Evolutionary conservation across 1,140 invertebrate genomes (phyloP), one percentile per base, ranked within the genome.

Genomic region (Copidosoma floridanum): DNA sequence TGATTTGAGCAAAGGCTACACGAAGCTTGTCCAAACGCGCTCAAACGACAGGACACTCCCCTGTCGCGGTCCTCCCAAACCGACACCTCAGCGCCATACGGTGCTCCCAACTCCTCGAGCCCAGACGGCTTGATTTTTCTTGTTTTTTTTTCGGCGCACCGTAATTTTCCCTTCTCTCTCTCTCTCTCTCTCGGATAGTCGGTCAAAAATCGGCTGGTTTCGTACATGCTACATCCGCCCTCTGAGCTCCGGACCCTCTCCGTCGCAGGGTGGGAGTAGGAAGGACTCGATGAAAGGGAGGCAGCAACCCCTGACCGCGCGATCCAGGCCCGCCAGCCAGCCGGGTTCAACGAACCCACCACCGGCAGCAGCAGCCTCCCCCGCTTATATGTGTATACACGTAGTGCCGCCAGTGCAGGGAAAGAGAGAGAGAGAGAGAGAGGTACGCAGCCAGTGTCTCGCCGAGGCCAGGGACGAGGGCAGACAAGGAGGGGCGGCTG

Each of bases 261-360:
- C n/a, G n/a, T 41, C 18, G 40, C 18, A n/a, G 40, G 14, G 40
- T 41, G 40, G 40, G 40, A 14, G 12, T 16, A 44, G 27, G 16
- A 11, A 20, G 18, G 40, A 8, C 11, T n/a, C n/a, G n/a, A n/a
- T n/a, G 44, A 23, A 29, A 3, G 35, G 20, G 51, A 38, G 56
- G 26, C 32, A 56, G 56, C 53, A 68, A 68, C 63, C 55, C 63
- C 58, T 54, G 59, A 63, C 61, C 52, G 58, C 58, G 57, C 48
- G 51, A 68, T 63, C 63, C 65, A 66, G 65, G 65, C 67, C 61
- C 71, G 65, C 68, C 66, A 68, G 57, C 51, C 61, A 63, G 52
- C 59, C 58, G 63, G 63, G 66, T 70, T 70, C 66, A 69, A 73
- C 68, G 69, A 72, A 67, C 65, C 65, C 58, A 47, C 26, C 44